Evolutionary conservation across 2,797 vertebrate species (phyloP).

Genomic region (Hyperoplus lanceolatus): DNA sequence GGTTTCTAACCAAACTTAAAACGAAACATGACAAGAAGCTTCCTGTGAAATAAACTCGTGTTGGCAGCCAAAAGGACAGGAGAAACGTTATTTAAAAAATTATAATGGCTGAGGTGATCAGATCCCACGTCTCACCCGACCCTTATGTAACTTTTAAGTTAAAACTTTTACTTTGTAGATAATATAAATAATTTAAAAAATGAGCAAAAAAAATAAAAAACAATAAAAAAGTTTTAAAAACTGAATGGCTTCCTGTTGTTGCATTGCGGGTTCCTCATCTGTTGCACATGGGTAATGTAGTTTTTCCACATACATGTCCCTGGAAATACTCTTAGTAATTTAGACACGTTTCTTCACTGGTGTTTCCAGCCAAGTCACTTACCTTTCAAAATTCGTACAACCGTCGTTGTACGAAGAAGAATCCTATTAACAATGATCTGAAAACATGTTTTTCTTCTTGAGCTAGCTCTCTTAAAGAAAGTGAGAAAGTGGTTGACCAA

Average conservation of each 20-base stretch:
- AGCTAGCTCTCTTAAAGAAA: too few relatives aligned
- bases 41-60: constrained; percentile 86
- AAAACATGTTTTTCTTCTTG: too few relatives aligned
- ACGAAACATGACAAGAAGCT: constrained; percentile 76
- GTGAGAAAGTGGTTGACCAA: too few relatives aligned
- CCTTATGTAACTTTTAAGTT: constrained; percentile 99
- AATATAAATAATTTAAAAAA: constrained; percentile 99
- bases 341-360: too few relatives aligned
- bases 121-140: constrained; percentile 90
- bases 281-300: not conserved
- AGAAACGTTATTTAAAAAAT: constrained; percentile 97
- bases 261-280: not conserved
- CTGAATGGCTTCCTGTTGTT: constrained; percentile 79
- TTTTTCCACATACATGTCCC: too few relatives aligned
- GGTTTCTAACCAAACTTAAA: constrained; percentile 95
- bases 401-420: too few relatives aligned
- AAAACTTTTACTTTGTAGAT: constrained; percentile 99
- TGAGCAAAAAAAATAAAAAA: constrained; percentile 94
- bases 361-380: too few relatives aligned
- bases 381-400: too few relatives aligned
- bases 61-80: constrained; percentile 89
- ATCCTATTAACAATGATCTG: too few relatives aligned
- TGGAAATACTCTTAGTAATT: too few relatives aligned
- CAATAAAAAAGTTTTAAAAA: constrained; percentile 99
- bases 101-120: constrained; percentile 90